These are phyloP conservation scores for Ariolimax columbianus DNA, from an alignment of 2,888 invertebrate genomes.

Conservation along the genomic window DNA sequence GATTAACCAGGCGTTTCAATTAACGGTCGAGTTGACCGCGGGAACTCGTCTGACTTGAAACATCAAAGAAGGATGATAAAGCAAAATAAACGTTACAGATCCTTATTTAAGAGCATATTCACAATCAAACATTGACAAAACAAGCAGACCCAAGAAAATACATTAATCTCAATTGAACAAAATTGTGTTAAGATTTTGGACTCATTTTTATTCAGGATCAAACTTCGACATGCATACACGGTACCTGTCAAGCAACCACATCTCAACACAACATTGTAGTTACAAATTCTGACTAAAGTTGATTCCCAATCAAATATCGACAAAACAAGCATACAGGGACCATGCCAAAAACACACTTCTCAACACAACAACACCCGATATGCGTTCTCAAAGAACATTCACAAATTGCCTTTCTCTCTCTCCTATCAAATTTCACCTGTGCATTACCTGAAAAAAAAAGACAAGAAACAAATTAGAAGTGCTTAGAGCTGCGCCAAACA, in stretches of 20 bases:
- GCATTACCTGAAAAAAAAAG: background rate
- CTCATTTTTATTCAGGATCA: no score
- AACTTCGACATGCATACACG: no score
- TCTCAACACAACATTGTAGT: background rate
- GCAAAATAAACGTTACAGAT: no score
- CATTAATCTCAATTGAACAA: no score
- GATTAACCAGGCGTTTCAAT: no score
- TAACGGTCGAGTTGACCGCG: no score
- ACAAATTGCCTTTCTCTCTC: background rate
- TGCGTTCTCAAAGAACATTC: background rate
- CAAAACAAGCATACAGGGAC: background rate
- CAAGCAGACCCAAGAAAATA: no score
- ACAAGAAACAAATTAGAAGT: background rate
- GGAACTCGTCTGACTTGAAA: no score
- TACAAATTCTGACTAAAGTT: background rate
- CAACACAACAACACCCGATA: background rate
- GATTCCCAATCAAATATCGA: background rate
- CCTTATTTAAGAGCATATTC: background rate
- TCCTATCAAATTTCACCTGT: background rate
- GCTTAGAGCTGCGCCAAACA: no score
- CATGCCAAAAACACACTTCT: background rate
- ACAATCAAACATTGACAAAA: background rate
- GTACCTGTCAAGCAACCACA: background rate
- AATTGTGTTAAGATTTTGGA: no score
- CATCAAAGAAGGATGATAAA: no score